phyloP scores from a whole-genome alignment of 2,888 invertebrate species.

The Ommatoiulus sabulosus region DNA sequence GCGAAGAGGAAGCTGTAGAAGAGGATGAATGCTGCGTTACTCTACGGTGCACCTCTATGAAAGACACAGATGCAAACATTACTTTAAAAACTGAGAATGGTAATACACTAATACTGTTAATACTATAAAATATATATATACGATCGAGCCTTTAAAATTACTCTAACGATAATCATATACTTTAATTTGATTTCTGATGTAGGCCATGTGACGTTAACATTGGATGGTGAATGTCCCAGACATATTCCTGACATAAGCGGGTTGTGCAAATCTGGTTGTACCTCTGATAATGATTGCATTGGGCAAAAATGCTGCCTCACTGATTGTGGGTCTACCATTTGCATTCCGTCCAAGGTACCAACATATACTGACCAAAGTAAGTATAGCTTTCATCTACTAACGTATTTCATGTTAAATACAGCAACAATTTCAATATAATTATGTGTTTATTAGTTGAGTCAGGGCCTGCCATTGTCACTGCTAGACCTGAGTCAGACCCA shows the following conservation, averaged over 20 bases:
- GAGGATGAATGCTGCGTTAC: constrained; percentile 62
- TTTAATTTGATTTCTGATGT: neutral
- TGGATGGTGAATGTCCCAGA: constrained; percentile 58
- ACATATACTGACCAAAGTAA: neutral
- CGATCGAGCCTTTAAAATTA: too few species aligned
- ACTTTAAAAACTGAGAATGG: neutral
- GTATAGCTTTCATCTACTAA: neutral
- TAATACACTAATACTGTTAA: neutral
- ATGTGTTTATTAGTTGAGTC: neutral
- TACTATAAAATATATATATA: too few species aligned
- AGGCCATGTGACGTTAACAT: constrained; percentile 8
- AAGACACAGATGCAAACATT: neutral
- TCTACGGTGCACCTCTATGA: constrained; percentile 54
- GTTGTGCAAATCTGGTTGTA: constrained; percentile 60
- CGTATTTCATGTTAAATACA: too few species aligned
- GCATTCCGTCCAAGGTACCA: constrained; percentile 58
- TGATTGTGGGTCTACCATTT: constrained; percentile 62
- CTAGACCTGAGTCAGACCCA: neutral
- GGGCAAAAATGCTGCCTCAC: constrained; percentile 62
- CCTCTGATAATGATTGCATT: constrained; percentile 62
- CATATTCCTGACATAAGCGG: constrained; percentile 51
- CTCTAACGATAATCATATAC: too few species aligned
- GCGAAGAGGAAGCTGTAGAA: constrained; percentile 60
- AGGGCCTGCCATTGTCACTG: neutral
- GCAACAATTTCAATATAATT: too few species aligned